Evolutionary conservation across 2,113 vertebrate species (phyloP).

Genomic region (Ellobius talpinus): DNA sequence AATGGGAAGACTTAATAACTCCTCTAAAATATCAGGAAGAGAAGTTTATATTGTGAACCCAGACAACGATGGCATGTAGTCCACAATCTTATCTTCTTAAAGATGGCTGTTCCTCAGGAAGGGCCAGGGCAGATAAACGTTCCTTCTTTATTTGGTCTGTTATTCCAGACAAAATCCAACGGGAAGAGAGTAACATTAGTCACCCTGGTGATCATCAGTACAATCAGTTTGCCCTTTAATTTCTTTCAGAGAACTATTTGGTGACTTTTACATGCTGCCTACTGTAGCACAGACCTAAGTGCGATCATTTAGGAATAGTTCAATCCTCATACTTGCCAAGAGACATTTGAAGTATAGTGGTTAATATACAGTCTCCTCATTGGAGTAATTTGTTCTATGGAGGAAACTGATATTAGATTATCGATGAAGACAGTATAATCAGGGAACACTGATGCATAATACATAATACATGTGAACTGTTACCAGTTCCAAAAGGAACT

Average conservation of each 20-base stretch:
- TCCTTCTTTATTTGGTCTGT: background rate
- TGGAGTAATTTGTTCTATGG: background rate
- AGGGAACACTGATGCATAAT: background rate
- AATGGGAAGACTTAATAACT: background rate
- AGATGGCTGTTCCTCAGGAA: background rate
- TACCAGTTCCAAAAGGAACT: background rate
- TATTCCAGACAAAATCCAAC: slow-evolving; percentile 29
- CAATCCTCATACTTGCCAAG: background rate
- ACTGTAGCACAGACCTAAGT: background rate
- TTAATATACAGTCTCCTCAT: background rate
- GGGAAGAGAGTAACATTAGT: background rate
- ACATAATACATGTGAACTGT: background rate
- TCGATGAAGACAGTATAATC: background rate
- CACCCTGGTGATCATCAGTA: background rate
- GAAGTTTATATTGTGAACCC: background rate
- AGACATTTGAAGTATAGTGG: background rate
- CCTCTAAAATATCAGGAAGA: background rate
- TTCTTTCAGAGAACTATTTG: slow-evolving; percentile 20
- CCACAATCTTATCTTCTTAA: background rate
- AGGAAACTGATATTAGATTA: background rate
- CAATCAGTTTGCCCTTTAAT: background rate
- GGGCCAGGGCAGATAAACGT: background rate
- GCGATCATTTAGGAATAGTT: background rate
- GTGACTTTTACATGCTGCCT: background rate
- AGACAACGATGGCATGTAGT: background rate